Percentiles rank a stretch among this genome's conserved stretches.
phyloP scores from a whole-genome alignment of 2,797 vertebrate genomes.

The Propithecus deckenii region DNA sequence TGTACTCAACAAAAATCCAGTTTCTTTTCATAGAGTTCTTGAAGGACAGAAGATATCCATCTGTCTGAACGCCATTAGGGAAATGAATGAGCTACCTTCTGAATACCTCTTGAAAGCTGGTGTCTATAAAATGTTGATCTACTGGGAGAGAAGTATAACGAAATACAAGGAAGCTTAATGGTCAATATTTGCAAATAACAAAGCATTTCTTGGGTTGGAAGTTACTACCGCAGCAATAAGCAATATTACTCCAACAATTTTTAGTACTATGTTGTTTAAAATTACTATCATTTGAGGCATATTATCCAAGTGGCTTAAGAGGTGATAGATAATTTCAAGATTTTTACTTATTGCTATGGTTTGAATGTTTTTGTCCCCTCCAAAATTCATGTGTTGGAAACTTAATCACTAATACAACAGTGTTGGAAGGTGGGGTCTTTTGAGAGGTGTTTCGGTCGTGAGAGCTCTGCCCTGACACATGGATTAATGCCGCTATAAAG shows the following conservation, averaged over 20 bases:
- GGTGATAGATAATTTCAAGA: not conserved
- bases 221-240: not conserved
- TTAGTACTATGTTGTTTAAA: not conserved
- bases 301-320: not conserved
- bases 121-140: not conserved
- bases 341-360: not conserved
- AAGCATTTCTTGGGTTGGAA: not conserved
- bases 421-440: not conserved
- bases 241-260: not conserved
- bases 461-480: not conserved
- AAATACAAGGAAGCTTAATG: not conserved
- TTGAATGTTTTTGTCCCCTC: not conserved
- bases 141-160: not conserved
- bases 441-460: not conserved
- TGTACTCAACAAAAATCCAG: not conserved
- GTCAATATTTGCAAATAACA: not conserved
- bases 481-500: not conserved
- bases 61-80: not conserved
- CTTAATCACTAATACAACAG: not conserved
- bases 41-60: not conserved
- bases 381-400: not conserved
- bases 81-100: not conserved
- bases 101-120: not conserved
- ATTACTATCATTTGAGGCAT: not conserved
- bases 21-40: constrained; percentile 16